These are phyloP conservation scores for Ceratosolen fusciceps DNA, from an alignment of 1,140 invertebrate genomes.

Conservation along the genomic window DNA sequence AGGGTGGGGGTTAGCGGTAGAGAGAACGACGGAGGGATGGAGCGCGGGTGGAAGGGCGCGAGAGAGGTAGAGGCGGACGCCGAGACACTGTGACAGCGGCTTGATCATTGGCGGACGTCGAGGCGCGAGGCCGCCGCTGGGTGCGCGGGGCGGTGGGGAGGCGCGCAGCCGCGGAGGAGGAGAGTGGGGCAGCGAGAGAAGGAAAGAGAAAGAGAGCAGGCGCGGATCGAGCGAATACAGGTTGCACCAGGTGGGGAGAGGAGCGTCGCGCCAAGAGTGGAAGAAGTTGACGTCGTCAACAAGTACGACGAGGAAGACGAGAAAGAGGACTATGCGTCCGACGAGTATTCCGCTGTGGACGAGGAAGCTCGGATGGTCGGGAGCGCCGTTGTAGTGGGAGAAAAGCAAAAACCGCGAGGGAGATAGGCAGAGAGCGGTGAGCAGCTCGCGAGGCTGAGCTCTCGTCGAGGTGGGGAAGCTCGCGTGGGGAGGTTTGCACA, in stretches of 20 bases:
- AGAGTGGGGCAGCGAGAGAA: slow-evolving; percentile 28
- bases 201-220: slow-evolving; percentile 27
- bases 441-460: slow-evolving; percentile 27
- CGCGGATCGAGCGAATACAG: slow-evolving; percentile 35
- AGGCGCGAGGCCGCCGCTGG: slow-evolving; percentile 45
- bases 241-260: slow-evolving; percentile 55
- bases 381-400: slow-evolving; percentile 30
- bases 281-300: slow-evolving; percentile 35
- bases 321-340: no score
- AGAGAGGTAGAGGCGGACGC: slow-evolving; percentile 39
- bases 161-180: neutral
- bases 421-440: neutral
- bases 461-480: slow-evolving; percentile 38
- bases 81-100: slow-evolving; percentile 61
- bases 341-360: no score
- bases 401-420: slow-evolving; percentile 46
- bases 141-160: slow-evolving; percentile 49
- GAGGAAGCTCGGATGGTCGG: slow-evolving; percentile 32
- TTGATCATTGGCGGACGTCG: slow-evolving; percentile 67
- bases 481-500: slow-evolving; percentile 46
- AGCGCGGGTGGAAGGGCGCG: neutral
- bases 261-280: slow-evolving; percentile 49
- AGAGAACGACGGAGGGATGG: neutral
- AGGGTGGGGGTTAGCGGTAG: neutral
- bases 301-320: no score